A percentile compares a stretch with the other conserved stretches of the same genome.
phyloP scores from a whole-genome alignment of 2,888 invertebrate genomes.

The Coleophora deauratella region DNA sequence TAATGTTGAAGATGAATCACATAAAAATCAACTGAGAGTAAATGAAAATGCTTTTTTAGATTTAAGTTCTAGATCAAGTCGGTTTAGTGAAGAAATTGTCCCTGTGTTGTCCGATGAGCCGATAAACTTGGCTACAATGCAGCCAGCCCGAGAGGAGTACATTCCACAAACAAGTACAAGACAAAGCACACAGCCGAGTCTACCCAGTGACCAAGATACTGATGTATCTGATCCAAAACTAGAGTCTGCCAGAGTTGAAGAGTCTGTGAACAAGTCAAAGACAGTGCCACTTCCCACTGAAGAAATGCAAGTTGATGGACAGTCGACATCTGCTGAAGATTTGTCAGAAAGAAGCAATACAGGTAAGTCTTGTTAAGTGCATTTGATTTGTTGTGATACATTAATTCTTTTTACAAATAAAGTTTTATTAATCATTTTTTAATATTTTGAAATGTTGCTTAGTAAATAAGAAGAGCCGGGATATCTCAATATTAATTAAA shows the following conservation, averaged over 20 bases:
- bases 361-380: conserved; percentile 23
- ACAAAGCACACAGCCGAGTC: background rate
- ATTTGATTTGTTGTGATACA: conserved; percentile 1
- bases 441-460: too few relatives aligned
- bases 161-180: conserved; percentile 36
- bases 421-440: too few relatives aligned
- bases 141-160: conserved; percentile 47
- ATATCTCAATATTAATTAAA: too few relatives aligned
- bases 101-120: conserved; percentile 54
- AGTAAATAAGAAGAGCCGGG: too few relatives aligned
- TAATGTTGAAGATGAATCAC: conserved; percentile 60
- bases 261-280: conserved; percentile 28
- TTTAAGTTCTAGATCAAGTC: conserved; percentile 55
- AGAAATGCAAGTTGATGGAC: conserved; percentile 62
- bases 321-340: conserved; percentile 55
- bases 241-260: conserved; percentile 33
- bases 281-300: conserved; percentile 31
- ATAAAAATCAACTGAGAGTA: conserved; percentile 43
- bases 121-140: conserved; percentile 60
- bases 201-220: conserved; percentile 34
- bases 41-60: conserved; percentile 55
- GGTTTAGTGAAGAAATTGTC: conserved; percentile 39
- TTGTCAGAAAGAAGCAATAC: conserved; percentile 56
- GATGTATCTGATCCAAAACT: conserved; percentile 32
- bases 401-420: background rate